Percentiles rank a stretch among this genome's conserved stretches.
Evolutionary conservation across 1,140 invertebrate genomes (phyloP).

Genomic region (Ceratoteleas bidentatus): DNA sequence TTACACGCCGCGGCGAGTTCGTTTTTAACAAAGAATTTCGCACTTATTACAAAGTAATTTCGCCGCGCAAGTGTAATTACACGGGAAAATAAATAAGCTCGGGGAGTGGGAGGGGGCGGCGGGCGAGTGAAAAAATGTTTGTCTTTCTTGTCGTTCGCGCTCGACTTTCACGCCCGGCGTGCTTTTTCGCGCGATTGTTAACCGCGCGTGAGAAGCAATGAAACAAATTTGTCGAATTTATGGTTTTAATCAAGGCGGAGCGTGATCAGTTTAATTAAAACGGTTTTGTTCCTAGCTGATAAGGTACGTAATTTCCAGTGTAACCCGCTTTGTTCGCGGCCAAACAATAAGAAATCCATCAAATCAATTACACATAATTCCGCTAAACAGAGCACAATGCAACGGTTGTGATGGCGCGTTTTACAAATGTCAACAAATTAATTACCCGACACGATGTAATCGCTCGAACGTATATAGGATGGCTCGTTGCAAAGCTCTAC

Average conservation of each 20-base stretch:
- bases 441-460: conserved; percentile 66
- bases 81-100: conserved; percentile 49
- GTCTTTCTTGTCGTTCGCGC: conserved; percentile 1
- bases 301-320: conserved; percentile 43
- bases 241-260: conserved; percentile 34
- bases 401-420: conserved; percentile 41
- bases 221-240: conserved; percentile 41
- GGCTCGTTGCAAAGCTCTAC: conserved; percentile 55
- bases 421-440: conserved; percentile 67
- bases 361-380: conserved; percentile 58
- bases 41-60: conserved; percentile 59
- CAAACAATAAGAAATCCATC: conserved; percentile 56
- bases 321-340: conserved; percentile 23
- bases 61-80: conserved; percentile 44
- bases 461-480: conserved; percentile 61
- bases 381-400: conserved; percentile 33
- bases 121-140: conserved; percentile 6
- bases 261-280: conserved; percentile 50
- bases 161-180: conserved; percentile 1
- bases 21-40: conserved; percentile 49
- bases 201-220: conserved; percentile 4
- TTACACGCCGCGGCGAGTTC: conserved; percentile 35
- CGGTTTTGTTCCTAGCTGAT: conserved; percentile 30
- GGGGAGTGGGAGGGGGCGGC: background rate
- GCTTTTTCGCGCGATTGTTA: conserved; percentile 13